Percentiles rank a stretch among this genome's conserved stretches.
These are phyloP conservation scores for Drosophila trapezifrons DNA, from an alignment of 1,140 invertebrate genomes.

Conservation along the genomic window DNA sequence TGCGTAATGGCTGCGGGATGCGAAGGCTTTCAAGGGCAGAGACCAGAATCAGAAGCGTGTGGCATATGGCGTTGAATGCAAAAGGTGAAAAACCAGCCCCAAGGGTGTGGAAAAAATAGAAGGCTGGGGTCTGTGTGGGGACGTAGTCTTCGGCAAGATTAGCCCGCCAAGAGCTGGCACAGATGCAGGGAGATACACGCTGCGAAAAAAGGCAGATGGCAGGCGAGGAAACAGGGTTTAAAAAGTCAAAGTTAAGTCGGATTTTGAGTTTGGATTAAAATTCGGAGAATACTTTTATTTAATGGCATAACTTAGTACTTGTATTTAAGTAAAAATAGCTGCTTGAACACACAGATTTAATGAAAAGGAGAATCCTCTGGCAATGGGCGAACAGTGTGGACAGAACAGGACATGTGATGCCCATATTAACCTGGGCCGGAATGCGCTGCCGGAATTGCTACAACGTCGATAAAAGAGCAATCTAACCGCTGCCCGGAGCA, in stretches of 20 bases:
- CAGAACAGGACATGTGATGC: constrained; percentile 7
- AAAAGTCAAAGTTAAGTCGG: constrained; percentile 5
- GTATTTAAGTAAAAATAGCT: too few species aligned
- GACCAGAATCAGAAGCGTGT: not conserved
- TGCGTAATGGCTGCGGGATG: constrained; percentile 43
- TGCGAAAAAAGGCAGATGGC: constrained; percentile 7
- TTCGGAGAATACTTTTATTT: too few species aligned
- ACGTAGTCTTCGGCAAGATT: not conserved
- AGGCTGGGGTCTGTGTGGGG: too few species aligned
- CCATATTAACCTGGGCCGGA: constrained; percentile 19
- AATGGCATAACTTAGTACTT: not conserved
- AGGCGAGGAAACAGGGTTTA: not conserved
- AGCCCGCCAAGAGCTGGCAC: not conserved
- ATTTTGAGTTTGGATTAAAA: not conserved
- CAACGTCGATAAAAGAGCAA: constrained; percentile 42
- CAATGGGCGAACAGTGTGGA: too few species aligned
- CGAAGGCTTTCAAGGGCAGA: constrained; percentile 32
- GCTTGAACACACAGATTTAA: too few species aligned
- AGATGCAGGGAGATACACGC: not conserved
- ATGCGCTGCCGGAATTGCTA: constrained; percentile 7
- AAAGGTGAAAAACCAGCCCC: not conserved
- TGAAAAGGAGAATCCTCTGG: too few species aligned
- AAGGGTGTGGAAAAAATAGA: not conserved
- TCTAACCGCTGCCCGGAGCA: constrained; percentile 39
- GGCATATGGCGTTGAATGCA: too few species aligned